Evolutionary conservation across 2,797 vertebrate genomes (phyloP), one percentile per base, ranked within the genome.

Genomic region (Galago senegalensis): DNA sequence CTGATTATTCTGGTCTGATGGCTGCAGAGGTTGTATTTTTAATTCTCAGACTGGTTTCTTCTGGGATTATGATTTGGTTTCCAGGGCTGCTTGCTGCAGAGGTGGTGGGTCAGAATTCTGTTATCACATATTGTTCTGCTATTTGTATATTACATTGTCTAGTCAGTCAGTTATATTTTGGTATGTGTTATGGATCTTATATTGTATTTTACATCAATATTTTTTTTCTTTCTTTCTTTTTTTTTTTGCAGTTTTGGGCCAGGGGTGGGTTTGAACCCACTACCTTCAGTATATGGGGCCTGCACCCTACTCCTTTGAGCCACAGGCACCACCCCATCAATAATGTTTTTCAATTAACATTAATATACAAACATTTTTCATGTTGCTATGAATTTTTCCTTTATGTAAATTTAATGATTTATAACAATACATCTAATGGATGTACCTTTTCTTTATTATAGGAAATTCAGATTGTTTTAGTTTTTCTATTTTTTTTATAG

Each of bases 341-440:
- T 43, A 43, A 43, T 43, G 80, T 61, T 63, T 88, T 83, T 72
- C 27, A 46, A 17, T 88, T 83, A 63, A 43, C 25, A 72, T 79
- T 89, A 80, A 61, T 73, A 72, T 17, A 56, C n/a, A 72, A 89
- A 87, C 14, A 69, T 70, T 70, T 76, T 77, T 60, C 11, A 27
- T 73, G 37, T 60, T 69, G 1, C 72, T 79, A 56, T n/a, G 40
- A 49, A 34, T 61, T 89, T 87, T 92, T 72, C 61, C 18, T 72
- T 92, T 56, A 31, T 5, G 14, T 87, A 92, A 84, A n/a, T 72
- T 58, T 85, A 65, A 73, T 85, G 29, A 31, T 34, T 92, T 70
- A 31, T 85, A 56, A 85, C 11, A 72, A 23, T 75, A 16, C 23
- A 65, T 88, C 12, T 63, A 56, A 63, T 70, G 23, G n/a, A 46